These are phyloP conservation scores for Ceratina australensis DNA, from an alignment of 1,140 invertebrate genomes.

Conservation along the genomic window DNA sequence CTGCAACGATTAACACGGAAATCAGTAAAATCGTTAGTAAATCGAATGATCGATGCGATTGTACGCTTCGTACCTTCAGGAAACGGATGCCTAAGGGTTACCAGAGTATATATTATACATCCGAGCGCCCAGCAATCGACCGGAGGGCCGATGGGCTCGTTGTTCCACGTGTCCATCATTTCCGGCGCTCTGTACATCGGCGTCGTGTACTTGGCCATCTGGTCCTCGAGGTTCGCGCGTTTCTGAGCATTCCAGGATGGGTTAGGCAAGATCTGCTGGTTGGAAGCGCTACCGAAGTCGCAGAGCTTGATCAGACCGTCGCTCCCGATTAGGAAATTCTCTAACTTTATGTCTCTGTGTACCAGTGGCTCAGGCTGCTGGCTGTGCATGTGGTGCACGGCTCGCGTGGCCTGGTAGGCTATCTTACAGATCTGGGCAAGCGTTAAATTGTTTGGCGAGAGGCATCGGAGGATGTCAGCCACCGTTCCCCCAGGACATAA, in stretches of 20 bases:
- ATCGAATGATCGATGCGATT: neutral
- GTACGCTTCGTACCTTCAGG: constrained; percentile 86
- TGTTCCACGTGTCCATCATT: constrained; percentile 98
- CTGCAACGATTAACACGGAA: constrained; percentile 51
- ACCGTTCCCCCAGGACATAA: constrained; percentile 88
- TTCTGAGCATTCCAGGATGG: constrained; percentile 95
- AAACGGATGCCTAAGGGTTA: constrained; percentile 97
- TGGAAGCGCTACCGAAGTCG: constrained; percentile 98
- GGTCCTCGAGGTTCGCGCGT: constrained; percentile 94
- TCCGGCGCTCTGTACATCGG: constrained; percentile 96
- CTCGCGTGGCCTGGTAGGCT: constrained; percentile 94
- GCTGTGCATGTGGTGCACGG: constrained; percentile 95
- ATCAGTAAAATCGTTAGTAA: neutral
- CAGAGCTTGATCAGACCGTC: constrained; percentile 96
- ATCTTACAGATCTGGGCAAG: constrained; percentile 90
- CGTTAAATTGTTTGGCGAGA: constrained; percentile 83
- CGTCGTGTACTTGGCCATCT: constrained; percentile 88
- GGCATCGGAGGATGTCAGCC: constrained; percentile 88
- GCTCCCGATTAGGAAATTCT: constrained; percentile 87
- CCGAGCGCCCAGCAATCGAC: constrained; percentile 98
- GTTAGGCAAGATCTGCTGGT: constrained; percentile 90
- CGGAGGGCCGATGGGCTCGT: constrained; percentile 93
- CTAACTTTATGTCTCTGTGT: constrained; percentile 95
- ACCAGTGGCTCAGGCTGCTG: constrained; percentile 91
- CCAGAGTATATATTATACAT: constrained; percentile 95